Conservation (phyloP, 2,888 invertebrate species). For the Lysandra bellargus region DNA sequence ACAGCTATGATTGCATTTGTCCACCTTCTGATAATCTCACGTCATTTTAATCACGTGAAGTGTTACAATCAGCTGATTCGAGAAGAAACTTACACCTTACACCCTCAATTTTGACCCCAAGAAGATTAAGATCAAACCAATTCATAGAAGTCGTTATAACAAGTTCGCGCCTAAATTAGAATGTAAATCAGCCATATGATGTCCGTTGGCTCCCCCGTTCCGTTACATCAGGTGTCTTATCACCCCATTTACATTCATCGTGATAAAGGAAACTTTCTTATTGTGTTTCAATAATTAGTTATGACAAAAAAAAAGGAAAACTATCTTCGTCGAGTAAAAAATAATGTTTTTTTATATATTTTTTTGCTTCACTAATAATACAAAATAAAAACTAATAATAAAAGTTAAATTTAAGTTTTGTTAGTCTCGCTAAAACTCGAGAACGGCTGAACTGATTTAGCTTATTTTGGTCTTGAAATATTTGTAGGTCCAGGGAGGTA, state of each 20-base stretch:
- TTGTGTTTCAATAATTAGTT: neutral
- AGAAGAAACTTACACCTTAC: neutral
- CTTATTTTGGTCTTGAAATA: too few species aligned
- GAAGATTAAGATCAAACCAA: neutral
- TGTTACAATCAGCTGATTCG: neutral
- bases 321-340: too few species aligned
- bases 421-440: too few species aligned
- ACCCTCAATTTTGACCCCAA: neutral
- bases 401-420: too few species aligned
- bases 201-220: slow-evolving; percentile 33
- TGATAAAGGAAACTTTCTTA: slow-evolving; percentile 18
- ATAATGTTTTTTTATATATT: too few species aligned
- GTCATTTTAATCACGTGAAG: neutral
- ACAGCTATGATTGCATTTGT: too few species aligned
- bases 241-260: slow-evolving; percentile 21
- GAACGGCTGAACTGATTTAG: too few species aligned
- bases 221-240: slow-evolving; percentile 41
- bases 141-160: slow-evolving; percentile 24
- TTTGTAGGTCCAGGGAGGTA: too few species aligned
- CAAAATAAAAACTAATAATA: too few species aligned
- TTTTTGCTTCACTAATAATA: too few species aligned
- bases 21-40: too few species aligned
- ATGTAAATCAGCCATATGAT: slow-evolving; percentile 33
- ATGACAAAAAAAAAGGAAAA: too few species aligned
- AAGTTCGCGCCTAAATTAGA: slow-evolving; percentile 25